These are phyloP conservation scores for Myiozetetes cayanensis DNA, from an alignment of 2,113 vertebrate species.

Conservation along the genomic window DNA sequence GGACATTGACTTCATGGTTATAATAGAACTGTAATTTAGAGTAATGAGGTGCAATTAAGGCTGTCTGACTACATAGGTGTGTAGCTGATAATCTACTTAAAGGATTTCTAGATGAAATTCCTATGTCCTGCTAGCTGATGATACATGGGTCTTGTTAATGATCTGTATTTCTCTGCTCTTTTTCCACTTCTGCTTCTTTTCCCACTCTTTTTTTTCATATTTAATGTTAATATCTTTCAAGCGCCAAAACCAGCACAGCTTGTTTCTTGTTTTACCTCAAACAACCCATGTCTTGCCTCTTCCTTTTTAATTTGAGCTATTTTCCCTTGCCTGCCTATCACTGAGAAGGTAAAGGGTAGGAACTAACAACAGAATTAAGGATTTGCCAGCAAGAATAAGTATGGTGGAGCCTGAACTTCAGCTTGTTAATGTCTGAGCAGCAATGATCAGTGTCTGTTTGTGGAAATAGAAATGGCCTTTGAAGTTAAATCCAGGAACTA, in stretches of 20 bases:
- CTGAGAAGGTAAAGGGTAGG: neutral
- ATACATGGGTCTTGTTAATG: neutral
- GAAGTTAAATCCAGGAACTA: neutral
- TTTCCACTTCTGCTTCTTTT: neutral
- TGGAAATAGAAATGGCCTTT: neutral
- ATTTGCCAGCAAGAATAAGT: neutral
- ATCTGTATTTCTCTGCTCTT: neutral
- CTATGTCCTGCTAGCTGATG: neutral
- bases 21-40: neutral
- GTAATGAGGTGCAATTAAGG: neutral
- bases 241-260: neutral
- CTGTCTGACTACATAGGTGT: neutral
- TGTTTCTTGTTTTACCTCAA: neutral
- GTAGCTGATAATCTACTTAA: neutral
- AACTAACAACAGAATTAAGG: neutral
- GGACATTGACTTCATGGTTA: neutral
- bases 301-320: neutral
- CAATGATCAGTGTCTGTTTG: neutral
- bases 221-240: neutral
- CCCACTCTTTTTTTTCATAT: neutral
- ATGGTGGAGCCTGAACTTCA: neutral
- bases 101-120: neutral
- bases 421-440: neutral
- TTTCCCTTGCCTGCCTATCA: neutral
- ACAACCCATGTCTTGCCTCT: neutral